These are phyloP conservation scores for Miltochrista miniata DNA, from an alignment of 2,888 invertebrate species.

Conservation along the genomic window DNA sequence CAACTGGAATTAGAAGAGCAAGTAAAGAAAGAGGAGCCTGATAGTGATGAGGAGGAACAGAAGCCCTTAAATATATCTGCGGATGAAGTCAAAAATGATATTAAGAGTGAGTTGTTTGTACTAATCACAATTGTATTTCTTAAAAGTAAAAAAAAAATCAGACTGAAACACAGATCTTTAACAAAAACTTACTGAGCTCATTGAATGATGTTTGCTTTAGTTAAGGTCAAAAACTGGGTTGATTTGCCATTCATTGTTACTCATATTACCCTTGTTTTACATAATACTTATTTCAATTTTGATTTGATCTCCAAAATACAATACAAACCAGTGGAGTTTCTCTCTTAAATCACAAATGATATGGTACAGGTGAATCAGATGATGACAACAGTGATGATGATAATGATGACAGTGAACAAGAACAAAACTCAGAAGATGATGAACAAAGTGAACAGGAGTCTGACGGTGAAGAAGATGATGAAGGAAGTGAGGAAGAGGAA, in stretches of 20 bases:
- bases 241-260: no score
- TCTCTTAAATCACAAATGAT: not conserved
- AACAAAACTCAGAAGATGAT: constrained; percentile 56
- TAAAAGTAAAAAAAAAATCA: no score
- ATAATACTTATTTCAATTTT: no score
- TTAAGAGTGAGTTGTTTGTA: constrained; percentile 70
- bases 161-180: no score
- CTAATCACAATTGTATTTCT: no score
- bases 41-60: constrained; percentile 67
- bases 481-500: constrained; percentile 56
- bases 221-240: no score
- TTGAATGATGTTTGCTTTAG: no score
- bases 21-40: constrained; percentile 73
- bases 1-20: constrained; percentile 71
- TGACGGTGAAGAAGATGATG: constrained; percentile 52
- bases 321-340: no score
- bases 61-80: constrained; percentile 59
- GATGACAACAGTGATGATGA: constrained; percentile 45
- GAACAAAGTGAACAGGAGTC: constrained; percentile 47
- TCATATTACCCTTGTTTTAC: no score
- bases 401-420: constrained; percentile 47
- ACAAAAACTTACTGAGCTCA: no score
- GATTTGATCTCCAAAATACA: no score
- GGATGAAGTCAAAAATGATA: constrained; percentile 66
- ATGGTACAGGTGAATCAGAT: constrained; percentile 59